Evolutionary conservation across 1,140 invertebrate species (phyloP), one percentile per base, ranked within the genome.

Genomic region (Zaprionus inermis): DNA sequence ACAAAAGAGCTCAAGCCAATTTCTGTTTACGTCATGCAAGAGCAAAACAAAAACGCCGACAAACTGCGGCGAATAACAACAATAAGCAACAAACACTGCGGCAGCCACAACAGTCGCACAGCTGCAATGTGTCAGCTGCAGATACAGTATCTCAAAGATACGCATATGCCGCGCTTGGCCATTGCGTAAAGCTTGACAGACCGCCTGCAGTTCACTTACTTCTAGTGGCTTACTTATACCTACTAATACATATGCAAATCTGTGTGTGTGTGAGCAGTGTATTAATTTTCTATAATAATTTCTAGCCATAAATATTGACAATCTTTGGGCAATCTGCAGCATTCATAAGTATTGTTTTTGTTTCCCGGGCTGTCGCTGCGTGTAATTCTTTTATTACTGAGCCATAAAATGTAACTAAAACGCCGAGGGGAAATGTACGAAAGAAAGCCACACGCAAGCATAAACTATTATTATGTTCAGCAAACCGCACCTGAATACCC

Each of bases 21-120:
- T 79, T 89, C 63, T 81, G 85, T 89, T 89, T 89, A 84, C 84
- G 84, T 89, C 84, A 89, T 89, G 85, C 81, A 79, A 73, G 70
- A 82, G 79, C 77, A 83, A 80, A 89, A 80, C 79, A 88, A 77
- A 85, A 76, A 81, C 54, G 56, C 67, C 67, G 73, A 76, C 60
- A 69, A 76, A 71, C 54, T 72, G 73, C 73, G 72, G 66, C 49
- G 28, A 57, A 24, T 59, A 76, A 63, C 68, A 73, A 51, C 64
- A 60, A 58, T 5, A 28, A 28, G 24, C 24, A 28, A 58, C 24
- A 52, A 38, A 76, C 41, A 60, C n/a, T n/a, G n/a, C n/a, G n/a
- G n/a, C 14, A 49, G 20, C 55, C 14, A 18, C n/a, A 46, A n/a
- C 65, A 28, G 12, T 46, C 41, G 67, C 82, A 78, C 81, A 88